These are phyloP conservation scores for Syncerus caffer DNA, from an alignment of 2,797 vertebrate genomes.

Conservation along the genomic window DNA sequence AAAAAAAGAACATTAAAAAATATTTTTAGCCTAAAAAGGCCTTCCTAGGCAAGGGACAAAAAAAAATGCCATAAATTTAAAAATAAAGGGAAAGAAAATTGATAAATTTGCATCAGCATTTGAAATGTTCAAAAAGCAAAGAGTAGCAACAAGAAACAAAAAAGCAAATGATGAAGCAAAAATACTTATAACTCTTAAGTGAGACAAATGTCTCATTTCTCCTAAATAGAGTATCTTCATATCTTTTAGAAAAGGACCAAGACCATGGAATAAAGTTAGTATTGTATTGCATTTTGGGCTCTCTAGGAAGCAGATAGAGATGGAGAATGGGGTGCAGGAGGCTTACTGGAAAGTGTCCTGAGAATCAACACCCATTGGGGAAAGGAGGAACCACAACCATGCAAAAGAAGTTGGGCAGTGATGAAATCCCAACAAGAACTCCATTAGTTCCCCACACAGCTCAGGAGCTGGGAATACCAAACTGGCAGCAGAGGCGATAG, in stretches of 20 bases:
- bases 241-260: neutral
- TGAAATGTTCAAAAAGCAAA: constrained; percentile 28
- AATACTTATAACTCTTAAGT: neutral
- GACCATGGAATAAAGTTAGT: neutral
- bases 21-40: neutral
- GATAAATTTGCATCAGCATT: neutral
- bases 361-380: rapidly evolving
- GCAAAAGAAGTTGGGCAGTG: neutral
- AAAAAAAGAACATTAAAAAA: constrained; percentile 26
- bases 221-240: neutral
- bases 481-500: neutral
- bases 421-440: neutral
- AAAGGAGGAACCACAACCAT: neutral
- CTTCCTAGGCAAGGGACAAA: constrained; percentile 16
- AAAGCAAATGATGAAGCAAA: neutral
- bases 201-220: neutral
- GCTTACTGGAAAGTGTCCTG: neutral
- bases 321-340: neutral
- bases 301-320: neutral
- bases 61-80: constrained; percentile 7
- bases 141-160: neutral
- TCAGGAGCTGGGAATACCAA: neutral
- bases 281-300: neutral
- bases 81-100: neutral
- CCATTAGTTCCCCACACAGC: neutral